Conservation (phyloP, 2,113 vertebrate species). For the Casuarius casuarius region DNA sequence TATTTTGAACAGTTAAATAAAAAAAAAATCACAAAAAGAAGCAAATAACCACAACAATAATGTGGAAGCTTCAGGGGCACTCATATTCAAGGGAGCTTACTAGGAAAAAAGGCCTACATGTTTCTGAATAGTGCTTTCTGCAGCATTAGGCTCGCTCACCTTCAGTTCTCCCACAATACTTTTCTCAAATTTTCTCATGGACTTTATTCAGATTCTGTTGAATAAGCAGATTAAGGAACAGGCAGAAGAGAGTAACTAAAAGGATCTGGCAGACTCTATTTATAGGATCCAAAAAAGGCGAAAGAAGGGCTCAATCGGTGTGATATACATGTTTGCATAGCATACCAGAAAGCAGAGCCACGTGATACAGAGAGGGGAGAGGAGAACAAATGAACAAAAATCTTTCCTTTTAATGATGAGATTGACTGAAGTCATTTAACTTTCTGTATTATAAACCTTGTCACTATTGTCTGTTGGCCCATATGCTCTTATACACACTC, state of each 20-base stretch:
- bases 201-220: not conserved
- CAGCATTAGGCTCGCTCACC: not conserved
- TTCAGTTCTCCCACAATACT: not conserved
- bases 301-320: not conserved
- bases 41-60: not conserved
- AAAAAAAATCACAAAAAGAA: not conserved
- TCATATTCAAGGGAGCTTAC: not conserved
- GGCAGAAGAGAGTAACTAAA: not conserved
- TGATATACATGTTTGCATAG: not conserved
- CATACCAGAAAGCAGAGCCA: not conserved
- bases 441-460: not conserved
- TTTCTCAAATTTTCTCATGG: not conserved
- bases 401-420: not conserved
- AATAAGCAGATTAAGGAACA: not conserved
- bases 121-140: not conserved
- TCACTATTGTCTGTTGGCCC: not conserved
- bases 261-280: not conserved
- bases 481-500: not conserved
- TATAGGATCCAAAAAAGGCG: not conserved
- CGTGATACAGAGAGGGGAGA: accelerated
- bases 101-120: accelerated
- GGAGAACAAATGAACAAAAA: not conserved
- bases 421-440: not conserved
- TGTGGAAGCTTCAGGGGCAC: not conserved
- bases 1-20: not conserved